These are phyloP conservation scores for Arrhopalites spinosus DNA, from an alignment of 2,888 invertebrate species.

Conservation along the genomic window DNA sequence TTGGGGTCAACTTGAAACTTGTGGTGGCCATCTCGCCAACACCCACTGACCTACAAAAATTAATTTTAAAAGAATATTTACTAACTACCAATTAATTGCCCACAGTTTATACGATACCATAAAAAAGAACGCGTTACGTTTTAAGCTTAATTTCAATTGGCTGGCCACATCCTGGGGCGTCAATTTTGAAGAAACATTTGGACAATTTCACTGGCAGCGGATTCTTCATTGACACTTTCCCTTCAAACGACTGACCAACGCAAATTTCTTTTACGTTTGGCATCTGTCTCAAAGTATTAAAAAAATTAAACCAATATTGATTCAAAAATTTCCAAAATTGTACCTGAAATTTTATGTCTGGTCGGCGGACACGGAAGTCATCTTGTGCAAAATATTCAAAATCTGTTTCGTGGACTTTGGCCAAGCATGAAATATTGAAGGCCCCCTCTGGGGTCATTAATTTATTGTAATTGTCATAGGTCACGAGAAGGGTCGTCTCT, in stretches of 20 bases:
- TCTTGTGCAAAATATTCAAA: conserved; percentile 89
- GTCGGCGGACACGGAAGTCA: conserved; percentile 85
- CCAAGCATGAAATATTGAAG: conserved; percentile 82
- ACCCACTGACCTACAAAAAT: conserved; percentile 65
- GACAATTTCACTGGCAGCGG: conserved; percentile 79
- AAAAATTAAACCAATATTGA: neutral
- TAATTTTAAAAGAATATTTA: neutral
- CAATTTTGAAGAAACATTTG: conserved; percentile 78
- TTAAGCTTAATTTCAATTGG: conserved; percentile 72
- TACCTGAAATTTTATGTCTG: conserved; percentile 77
- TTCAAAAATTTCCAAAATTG: too few relatives aligned
- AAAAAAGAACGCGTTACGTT: conserved; percentile 59
- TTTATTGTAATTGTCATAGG: conserved; percentile 77
- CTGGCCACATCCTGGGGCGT: conserved; percentile 78
- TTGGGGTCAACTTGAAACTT: conserved; percentile 76
- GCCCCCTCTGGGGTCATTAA: conserved; percentile 79
- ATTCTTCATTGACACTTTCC: conserved; percentile 74
- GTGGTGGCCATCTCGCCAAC: conserved; percentile 73
- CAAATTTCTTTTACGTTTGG: conserved; percentile 58
- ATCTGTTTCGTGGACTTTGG: conserved; percentile 76
- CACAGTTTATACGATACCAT: neutral
- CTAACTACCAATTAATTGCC: neutral
- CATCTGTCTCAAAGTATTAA: conserved; percentile 12
- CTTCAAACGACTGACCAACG: conserved; percentile 63
- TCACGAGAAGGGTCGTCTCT: conserved; percentile 60